Evolutionary conservation across 2,888 invertebrate genomes (phyloP).

Genomic region (Polietes domitor): DNA sequence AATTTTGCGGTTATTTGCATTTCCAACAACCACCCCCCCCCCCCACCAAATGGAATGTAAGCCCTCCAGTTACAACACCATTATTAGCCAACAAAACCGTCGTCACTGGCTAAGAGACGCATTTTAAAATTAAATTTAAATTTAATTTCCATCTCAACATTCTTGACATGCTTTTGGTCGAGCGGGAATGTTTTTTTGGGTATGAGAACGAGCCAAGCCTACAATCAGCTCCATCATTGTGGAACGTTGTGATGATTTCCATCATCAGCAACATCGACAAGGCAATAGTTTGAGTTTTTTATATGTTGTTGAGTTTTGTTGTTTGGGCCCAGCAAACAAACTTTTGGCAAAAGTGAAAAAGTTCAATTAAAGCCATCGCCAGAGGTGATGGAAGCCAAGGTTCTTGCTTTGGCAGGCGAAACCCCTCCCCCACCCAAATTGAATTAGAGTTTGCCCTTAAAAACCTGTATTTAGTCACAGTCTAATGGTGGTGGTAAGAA

Average conservation of each 20-base stretch:
- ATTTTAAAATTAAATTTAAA: slow-evolving; percentile 38
- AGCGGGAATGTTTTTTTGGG: background rate
- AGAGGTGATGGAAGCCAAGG: background rate
- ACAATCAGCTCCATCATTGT: background rate
- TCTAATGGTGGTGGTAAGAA: background rate
- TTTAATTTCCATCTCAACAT: slow-evolving; percentile 39
- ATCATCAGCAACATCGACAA: background rate
- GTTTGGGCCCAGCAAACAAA: slow-evolving; percentile 6
- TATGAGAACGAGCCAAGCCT: background rate
- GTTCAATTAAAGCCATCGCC: slow-evolving; percentile 38
- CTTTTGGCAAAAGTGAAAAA: slow-evolving; percentile 38
- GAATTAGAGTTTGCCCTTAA: background rate
- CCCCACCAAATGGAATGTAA: background rate
- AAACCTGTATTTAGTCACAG: background rate
- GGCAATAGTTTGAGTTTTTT: background rate
- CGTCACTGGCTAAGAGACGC: background rate
- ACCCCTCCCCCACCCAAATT: background rate
- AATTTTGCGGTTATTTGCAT: slow-evolving; percentile 56
- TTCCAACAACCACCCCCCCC: background rate
- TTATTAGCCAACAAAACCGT: background rate
- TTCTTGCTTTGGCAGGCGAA: background rate
- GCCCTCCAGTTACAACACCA: background rate
- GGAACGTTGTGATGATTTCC: background rate
- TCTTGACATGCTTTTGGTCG: slow-evolving; percentile 37
- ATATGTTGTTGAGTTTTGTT: slow-evolving; percentile 15